Evolutionary conservation across 2,113 vertebrate species (phyloP).

Genomic region (Delphinapterus leucas): DNA sequence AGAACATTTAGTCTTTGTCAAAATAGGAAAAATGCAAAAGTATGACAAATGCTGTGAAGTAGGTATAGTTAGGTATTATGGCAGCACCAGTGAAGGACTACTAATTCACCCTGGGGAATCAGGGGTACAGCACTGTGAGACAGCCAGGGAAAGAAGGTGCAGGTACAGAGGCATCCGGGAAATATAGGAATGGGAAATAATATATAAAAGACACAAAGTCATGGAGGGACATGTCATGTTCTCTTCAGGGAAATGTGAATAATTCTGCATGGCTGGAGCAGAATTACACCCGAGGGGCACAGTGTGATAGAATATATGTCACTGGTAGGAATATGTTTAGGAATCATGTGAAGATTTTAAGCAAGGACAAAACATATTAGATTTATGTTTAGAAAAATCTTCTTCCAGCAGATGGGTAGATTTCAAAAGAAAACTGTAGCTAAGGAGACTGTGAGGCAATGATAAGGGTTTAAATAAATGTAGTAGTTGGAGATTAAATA

Average conservation of each 20-base stretch:
- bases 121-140: background rate
- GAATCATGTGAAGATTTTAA: background rate
- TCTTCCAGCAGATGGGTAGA: background rate
- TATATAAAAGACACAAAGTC: background rate
- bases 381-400: background rate
- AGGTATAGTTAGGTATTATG: background rate
- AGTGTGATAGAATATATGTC: accelerated
- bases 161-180: background rate
- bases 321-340: background rate
- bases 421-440: background rate
- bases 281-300: background rate
- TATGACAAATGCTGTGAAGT: too few species aligned
- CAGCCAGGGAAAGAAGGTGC: background rate
- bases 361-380: background rate
- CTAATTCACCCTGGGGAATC: background rate
- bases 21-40: background rate
- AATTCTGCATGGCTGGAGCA: background rate
- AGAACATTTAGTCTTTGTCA: background rate
- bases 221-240: background rate
- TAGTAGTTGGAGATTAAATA: too few species aligned
- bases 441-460: background rate
- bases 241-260: background rate
- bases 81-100: background rate
- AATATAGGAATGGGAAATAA: background rate
- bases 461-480: background rate